Evolutionary conservation across 2,113 vertebrate species (phyloP), one percentile per base, ranked within the genome.

Genomic region (Calypte anna): DNA sequence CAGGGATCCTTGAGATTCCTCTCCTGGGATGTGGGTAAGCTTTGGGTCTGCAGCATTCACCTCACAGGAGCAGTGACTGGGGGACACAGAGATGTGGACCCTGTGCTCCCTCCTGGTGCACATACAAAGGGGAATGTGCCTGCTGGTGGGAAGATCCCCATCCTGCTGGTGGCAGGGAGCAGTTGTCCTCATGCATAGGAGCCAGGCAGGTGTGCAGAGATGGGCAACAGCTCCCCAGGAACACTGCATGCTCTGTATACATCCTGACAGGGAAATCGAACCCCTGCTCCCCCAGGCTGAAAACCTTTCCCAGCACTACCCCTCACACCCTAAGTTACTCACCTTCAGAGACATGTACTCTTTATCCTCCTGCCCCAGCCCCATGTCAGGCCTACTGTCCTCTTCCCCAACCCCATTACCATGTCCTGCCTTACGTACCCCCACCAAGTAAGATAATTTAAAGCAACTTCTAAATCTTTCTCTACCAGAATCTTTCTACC

Each of bases 11-110:
- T 80, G 58, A 33, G 16, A 46, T 15, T 13, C 33, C 83, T 89
- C 50, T 69, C 23, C n/a, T 40, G 61, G 28, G 28, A 38, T 0
- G 0, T 21, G 59, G 30, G 16, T n/a, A 51, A n/a, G 30, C 0
- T 1, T 24, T 9, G 33, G 22, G 33, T 12, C 53, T 75, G 40
- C 53, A 62, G 28, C 40, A 44, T 58, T 30, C n/a, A 18, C 30
- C 21, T 27, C 43, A 48, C 5, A 58, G 51, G 3, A 72, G 7
- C 76, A 50, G 46, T 2, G 10, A 28, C 43, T 46, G n/a, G 80
- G 38, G 6, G 30, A 2, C 19, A 11, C 62, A 54, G 36, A 38
- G 53, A 21, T 6, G 1, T 0, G 28, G 15, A 14, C 30, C 77
- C 57, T 76, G 11, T 48, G 38, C 8, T 62, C 28, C 46, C 51